Evolutionary conservation across 2,797 vertebrate species (phyloP).

Genomic region (Diceros bicornis): DNA sequence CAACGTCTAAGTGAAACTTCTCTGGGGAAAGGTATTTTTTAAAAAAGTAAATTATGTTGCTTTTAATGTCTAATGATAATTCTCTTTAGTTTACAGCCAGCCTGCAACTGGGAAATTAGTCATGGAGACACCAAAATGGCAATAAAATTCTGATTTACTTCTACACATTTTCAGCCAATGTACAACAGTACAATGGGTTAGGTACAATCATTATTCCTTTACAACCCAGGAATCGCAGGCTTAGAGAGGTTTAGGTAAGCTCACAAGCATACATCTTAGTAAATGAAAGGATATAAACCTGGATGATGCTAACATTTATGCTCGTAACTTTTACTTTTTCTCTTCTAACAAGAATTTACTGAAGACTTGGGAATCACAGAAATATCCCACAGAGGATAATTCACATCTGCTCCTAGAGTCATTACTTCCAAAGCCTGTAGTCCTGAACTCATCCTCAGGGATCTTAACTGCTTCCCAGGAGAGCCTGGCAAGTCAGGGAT

Average conservation of each 20-base stretch:
- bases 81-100: slow-evolving; percentile 2
- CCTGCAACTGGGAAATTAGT: background rate
- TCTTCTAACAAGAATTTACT: background rate
- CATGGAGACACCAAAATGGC: background rate
- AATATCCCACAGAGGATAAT: background rate
- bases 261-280: background rate
- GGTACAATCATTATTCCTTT: background rate
- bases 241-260: background rate
- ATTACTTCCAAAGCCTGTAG: background rate
- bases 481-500: background rate
- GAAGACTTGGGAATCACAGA: background rate
- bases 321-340: background rate
- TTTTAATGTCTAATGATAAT: slow-evolving; percentile 34
- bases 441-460: background rate
- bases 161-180: background rate
- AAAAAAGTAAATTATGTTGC: background rate
- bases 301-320: background rate
- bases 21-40: slow-evolving; percentile 27
- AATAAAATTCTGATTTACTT: background rate
- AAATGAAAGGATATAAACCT: background rate
- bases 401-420: background rate
- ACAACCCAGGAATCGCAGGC: background rate
- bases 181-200: background rate
- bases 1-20: slow-evolving; percentile 44
- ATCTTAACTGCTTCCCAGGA: background rate